Conservation (phyloP, 2,888 invertebrate genomes). For the Xestia xanthographa region DNA sequence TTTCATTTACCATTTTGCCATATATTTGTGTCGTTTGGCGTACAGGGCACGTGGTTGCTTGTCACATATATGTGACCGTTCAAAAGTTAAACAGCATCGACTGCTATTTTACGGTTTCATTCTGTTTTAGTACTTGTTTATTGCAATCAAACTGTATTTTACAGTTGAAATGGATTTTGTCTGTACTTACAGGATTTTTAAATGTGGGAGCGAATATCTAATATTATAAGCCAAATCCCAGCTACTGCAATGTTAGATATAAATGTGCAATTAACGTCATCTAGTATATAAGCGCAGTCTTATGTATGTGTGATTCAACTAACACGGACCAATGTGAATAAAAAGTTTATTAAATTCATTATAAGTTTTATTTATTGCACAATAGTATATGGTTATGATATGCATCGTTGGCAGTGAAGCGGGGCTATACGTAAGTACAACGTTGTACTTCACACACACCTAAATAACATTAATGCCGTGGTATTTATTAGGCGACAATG, state of each 20-base stretch:
- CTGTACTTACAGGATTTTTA: background rate
- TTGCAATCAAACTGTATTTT: conserved; percentile 7
- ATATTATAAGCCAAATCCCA: conserved; percentile 20
- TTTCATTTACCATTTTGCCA: too few species aligned
- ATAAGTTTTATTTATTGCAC: conserved; percentile 76
- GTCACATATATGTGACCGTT: too few species aligned
- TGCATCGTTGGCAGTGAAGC: conserved; percentile 62
- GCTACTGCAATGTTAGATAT: conserved; percentile 53
- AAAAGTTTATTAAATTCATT: conserved; percentile 76
- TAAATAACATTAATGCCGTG: conserved; percentile 39
- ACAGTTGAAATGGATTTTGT: conserved; percentile 1
- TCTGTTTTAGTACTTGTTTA: background rate
- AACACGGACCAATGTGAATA: conserved; percentile 78
- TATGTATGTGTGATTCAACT: conserved; percentile 66
- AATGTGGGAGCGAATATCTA: background rate
- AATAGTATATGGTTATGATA: conserved; percentile 57
- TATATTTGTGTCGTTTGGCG: too few species aligned
- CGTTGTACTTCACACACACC: conserved; percentile 42
- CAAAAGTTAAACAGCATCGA: background rate
- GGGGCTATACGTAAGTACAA: conserved; percentile 33
- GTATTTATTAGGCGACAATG: conserved; percentile 29
- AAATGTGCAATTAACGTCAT: conserved; percentile 59
- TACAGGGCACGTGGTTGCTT: too few species aligned
- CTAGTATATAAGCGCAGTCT: conserved; percentile 60
- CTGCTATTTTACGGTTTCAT: background rate